A percentile compares a stretch with the other conserved stretches of the same genome.
Conservation (phyloP, 92 coral and sea anemone species). For the Heliopora coerulea region DNA sequence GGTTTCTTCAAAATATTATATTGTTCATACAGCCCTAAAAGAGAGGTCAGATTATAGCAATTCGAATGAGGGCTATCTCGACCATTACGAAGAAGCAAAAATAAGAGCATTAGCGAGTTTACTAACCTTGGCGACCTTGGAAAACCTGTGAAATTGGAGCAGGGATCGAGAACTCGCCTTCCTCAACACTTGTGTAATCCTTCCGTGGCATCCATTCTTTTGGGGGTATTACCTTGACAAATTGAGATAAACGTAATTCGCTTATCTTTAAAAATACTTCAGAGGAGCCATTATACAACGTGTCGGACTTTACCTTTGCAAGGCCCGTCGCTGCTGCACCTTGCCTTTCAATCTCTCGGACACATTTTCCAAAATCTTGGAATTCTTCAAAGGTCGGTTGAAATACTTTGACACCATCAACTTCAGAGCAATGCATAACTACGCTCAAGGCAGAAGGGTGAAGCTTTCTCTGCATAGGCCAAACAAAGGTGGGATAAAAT, state of each 20-base stretch:
- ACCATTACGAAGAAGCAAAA: not conserved
- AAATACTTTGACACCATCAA: slow-evolving; percentile 84
- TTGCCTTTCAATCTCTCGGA: slow-evolving; percentile 86
- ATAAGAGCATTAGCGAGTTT: not conserved
- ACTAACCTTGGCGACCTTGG: slow-evolving; percentile 89
- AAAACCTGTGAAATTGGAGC: slow-evolving; percentile 94
- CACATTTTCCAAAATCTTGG: slow-evolving; percentile 77
- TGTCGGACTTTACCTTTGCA: slow-evolving; percentile 75
- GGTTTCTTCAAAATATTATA: slow-evolving; percentile 95
- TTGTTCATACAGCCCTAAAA: slow-evolving; percentile 78
- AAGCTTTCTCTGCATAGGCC: slow-evolving; percentile 1
- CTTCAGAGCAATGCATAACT: slow-evolving; percentile 69
- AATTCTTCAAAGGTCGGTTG: slow-evolving; percentile 92
- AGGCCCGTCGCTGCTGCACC: slow-evolving; percentile 94
- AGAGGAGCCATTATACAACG: not conserved
- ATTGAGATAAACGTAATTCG: too few relatives aligned
- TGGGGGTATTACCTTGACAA: slow-evolving; percentile 84
- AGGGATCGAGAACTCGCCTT: slow-evolving; percentile 73
- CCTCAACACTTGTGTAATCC: slow-evolving; percentile 57
- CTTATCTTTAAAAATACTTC: too few relatives aligned
- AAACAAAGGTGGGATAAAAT: slow-evolving; percentile 23
- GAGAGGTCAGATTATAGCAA: not conserved
- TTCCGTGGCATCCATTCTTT: slow-evolving; percentile 88
- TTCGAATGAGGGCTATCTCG: not conserved
- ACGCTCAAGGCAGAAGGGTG: not conserved